Evolutionary conservation across 2,888 invertebrate species (phyloP).

Genomic region (Drosophila peninsularis): DNA sequence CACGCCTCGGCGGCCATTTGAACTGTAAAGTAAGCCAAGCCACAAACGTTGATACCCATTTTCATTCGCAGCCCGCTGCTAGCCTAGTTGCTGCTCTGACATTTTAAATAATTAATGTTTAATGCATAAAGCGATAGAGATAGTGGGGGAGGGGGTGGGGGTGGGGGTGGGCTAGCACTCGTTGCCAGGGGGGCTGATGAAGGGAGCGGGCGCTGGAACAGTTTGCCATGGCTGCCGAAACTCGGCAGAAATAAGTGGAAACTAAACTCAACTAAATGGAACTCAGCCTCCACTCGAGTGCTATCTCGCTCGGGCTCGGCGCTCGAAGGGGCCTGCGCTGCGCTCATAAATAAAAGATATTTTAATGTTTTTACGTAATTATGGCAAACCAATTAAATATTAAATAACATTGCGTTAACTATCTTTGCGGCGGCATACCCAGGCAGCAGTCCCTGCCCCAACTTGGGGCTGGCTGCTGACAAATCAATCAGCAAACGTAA

Average conservation of each 20-base stretch:
- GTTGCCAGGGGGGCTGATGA: not conserved
- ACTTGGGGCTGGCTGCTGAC: conserved; percentile 33
- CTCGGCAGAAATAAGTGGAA: conserved; percentile 67
- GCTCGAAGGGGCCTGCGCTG: conserved; percentile 22
- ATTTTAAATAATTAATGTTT: conserved; percentile 79
- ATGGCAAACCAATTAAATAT: conserved; percentile 76
- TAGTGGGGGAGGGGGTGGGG: conserved; percentile 2
- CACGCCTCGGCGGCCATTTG: conserved; percentile 7
- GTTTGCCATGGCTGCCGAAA: conserved; percentile 47
- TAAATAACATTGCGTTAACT: conserved; percentile 65
- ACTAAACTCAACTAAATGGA: conserved; percentile 44
- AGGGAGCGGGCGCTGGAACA: not conserved
- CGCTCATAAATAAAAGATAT: conserved; percentile 72
- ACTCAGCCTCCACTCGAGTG: conserved; percentile 26
- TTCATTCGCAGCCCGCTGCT: conserved; percentile 57
- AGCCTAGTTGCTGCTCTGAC: conserved; percentile 77
- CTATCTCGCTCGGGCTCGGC: too few relatives aligned
- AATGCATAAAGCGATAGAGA: conserved; percentile 59
- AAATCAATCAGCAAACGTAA: conserved; percentile 75
- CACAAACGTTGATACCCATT: conserved; percentile 51
- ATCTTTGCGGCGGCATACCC: conserved; percentile 47
- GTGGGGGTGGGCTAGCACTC: not conserved
- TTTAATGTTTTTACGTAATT: conserved; percentile 80
- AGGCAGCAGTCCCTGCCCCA: not conserved
- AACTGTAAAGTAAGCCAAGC: conserved; percentile 39